Percentiles rank a stretch among this genome's conserved stretches.
phyloP scores from a whole-genome alignment of 2,113 vertebrate genomes.

The Chaenocephalus aceratus region DNA sequence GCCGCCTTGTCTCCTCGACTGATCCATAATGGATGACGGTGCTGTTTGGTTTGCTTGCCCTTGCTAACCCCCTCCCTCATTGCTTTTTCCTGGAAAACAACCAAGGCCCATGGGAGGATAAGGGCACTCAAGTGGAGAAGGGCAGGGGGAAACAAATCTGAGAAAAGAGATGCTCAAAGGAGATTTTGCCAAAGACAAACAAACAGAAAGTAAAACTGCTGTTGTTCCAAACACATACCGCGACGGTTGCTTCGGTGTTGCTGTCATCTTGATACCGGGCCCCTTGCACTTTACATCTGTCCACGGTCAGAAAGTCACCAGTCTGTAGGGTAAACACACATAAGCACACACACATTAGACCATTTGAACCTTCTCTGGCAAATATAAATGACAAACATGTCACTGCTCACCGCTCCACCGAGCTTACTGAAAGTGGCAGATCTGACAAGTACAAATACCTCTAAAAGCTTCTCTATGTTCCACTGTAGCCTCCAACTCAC shows the following conservation, averaged over 20 bases:
- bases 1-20: slow-evolving; percentile 44
- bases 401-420: not conserved
- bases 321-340: slow-evolving; percentile 58
- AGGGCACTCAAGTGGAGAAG: slow-evolving; percentile 38
- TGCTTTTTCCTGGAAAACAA: slow-evolving; percentile 55
- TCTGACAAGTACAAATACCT: slow-evolving; percentile 21
- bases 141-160: slow-evolving; percentile 27
- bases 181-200: slow-evolving; percentile 8
- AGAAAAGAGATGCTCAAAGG: slow-evolving; percentile 28
- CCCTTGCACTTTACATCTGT: slow-evolving; percentile 77
- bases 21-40: slow-evolving; percentile 69
- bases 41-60: slow-evolving; percentile 46
- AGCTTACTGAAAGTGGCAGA: not conserved
- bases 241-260: slow-evolving; percentile 63
- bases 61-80: slow-evolving; percentile 7
- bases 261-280: slow-evolving; percentile 77
- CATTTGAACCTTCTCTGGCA: not conserved
- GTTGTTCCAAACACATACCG: slow-evolving; percentile 70
- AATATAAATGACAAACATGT: slow-evolving; percentile 21
- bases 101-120: slow-evolving; percentile 35
- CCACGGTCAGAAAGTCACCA: slow-evolving; percentile 79
- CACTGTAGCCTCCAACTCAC: not conserved
- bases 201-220: not conserved
- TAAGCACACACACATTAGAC: slow-evolving; percentile 4
- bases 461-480: not conserved